These are phyloP conservation scores for Denticeps clupeoides DNA, from an alignment of 2,797 vertebrate genomes.

Conservation along the genomic window DNA sequence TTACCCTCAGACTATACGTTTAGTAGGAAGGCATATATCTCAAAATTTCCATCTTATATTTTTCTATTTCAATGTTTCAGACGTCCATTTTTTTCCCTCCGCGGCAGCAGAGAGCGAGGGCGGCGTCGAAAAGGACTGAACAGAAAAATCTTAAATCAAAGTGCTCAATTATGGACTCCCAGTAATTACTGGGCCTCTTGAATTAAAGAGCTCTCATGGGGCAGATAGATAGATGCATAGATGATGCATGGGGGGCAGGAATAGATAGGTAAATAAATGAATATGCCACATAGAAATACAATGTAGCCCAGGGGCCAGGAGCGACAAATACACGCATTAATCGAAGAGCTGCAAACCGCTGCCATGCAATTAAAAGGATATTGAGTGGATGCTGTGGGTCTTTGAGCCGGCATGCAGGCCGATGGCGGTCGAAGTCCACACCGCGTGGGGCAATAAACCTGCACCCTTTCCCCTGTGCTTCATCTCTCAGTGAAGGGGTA, in stretches of 20 bases:
- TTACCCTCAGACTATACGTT: no score
- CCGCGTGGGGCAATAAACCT: constrained; percentile 44
- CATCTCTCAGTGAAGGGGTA: constrained; percentile 35
- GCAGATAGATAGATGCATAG: constrained; percentile 54
- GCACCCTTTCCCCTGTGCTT: constrained; percentile 41
- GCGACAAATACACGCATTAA: constrained; percentile 61
- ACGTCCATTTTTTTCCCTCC: constrained; percentile 53
- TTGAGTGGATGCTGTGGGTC: constrained; percentile 42
- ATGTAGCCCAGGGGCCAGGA: constrained; percentile 45
- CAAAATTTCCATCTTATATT: constrained; percentile 49
- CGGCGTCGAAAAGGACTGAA: constrained; percentile 38
- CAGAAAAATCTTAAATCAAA: constrained; percentile 61
- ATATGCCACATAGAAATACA: constrained; percentile 66
- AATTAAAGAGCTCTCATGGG: constrained; percentile 60
- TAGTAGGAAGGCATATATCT: no score
- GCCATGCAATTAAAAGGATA: constrained; percentile 63
- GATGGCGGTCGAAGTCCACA: constrained; percentile 35
- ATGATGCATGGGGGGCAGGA: constrained; percentile 55
- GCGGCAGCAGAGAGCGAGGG: constrained; percentile 48
- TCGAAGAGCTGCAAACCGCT: constrained; percentile 63
- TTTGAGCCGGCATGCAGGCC: constrained; percentile 27
- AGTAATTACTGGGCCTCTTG: constrained; percentile 63
- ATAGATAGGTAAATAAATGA: constrained; percentile 69
- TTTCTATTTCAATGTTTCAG: constrained; percentile 65
- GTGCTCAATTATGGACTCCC: constrained; percentile 64